A percentile compares a stretch with the other conserved stretches of the same genome.
phyloP scores from a whole-genome alignment of 1,140 invertebrate species.

The Drosophila bipectinata region DNA sequence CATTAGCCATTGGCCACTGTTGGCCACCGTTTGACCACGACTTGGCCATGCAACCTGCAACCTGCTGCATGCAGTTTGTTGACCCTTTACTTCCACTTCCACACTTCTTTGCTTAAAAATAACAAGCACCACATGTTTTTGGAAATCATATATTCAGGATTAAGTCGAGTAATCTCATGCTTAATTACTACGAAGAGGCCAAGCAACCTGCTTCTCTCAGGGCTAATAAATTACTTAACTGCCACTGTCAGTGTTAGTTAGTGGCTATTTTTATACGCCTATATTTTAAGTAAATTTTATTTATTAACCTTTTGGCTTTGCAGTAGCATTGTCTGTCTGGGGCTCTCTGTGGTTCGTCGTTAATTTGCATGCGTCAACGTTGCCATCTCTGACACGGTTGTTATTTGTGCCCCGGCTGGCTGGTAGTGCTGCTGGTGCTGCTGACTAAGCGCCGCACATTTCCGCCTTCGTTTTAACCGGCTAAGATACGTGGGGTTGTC shows the following conservation, averaged over 20 bases:
- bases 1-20: slow-evolving; percentile 41
- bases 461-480: slow-evolving; percentile 60
- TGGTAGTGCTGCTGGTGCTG: not conserved
- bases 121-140: not conserved
- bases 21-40: slow-evolving; percentile 61
- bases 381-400: slow-evolving; percentile 16
- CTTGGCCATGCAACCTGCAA: slow-evolving; percentile 67
- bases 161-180: too few relatives aligned
- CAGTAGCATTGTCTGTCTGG: slow-evolving; percentile 43
- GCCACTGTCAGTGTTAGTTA: slow-evolving; percentile 56
- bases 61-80: slow-evolving; percentile 31
- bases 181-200: too few relatives aligned
- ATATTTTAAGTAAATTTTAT: slow-evolving; percentile 52
- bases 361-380: slow-evolving; percentile 72
- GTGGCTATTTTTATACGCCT: slow-evolving; percentile 39
- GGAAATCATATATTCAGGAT: not conserved
- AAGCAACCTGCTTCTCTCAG: not conserved
- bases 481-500: slow-evolving; percentile 50
- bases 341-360: slow-evolving; percentile 29
- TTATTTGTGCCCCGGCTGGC: slow-evolving; percentile 3
- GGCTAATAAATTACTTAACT: slow-evolving; percentile 55
- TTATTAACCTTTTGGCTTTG: slow-evolving; percentile 55
- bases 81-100: slow-evolving; percentile 24
- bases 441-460: slow-evolving; percentile 69
- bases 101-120: too few relatives aligned